These are phyloP conservation scores for Drosophila ustulata DNA, from an alignment of 2,888 invertebrate genomes.

Conservation along the genomic window DNA sequence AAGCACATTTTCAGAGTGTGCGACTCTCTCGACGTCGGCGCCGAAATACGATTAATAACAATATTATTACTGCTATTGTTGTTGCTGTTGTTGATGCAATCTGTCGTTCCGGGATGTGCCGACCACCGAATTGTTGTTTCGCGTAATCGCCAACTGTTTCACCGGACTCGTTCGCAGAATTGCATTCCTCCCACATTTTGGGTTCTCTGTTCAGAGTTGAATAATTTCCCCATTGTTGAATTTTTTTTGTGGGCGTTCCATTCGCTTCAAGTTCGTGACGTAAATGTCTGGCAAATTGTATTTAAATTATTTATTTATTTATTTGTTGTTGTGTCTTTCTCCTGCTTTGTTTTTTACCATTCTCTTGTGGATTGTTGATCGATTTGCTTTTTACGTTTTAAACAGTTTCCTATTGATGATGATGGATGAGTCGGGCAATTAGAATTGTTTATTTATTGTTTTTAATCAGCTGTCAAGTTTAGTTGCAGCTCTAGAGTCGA, in stretches of 20 bases:
- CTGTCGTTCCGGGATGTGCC: slow-evolving; percentile 46
- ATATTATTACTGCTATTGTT: slow-evolving; percentile 16
- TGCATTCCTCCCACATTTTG: slow-evolving; percentile 39
- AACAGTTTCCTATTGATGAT: slow-evolving; percentile 22
- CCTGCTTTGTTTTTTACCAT: slow-evolving; percentile 1
- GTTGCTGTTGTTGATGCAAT: neutral
- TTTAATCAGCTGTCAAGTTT: slow-evolving; percentile 20
- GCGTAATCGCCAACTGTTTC: slow-evolving; percentile 15
- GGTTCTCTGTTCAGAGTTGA: neutral
- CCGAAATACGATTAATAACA: slow-evolving; percentile 22
- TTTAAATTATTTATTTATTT: slow-evolving; percentile 11
- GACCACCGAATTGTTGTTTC: slow-evolving; percentile 31
- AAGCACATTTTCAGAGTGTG: slow-evolving; percentile 15
- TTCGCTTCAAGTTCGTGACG: slow-evolving; percentile 33
- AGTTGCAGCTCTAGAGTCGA: neutral
- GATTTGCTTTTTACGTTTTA: slow-evolving; percentile 31
- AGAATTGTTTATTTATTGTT: slow-evolving; percentile 17
- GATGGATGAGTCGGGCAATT: slow-evolving; percentile 11
- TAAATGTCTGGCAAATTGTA: slow-evolving; percentile 30
- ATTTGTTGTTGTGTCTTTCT: slow-evolving; percentile 1
- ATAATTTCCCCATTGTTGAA: slow-evolving; percentile 10
- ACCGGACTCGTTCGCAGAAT: slow-evolving; percentile 10
- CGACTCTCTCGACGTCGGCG: slow-evolving; percentile 19
- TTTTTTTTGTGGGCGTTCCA: slow-evolving; percentile 49
- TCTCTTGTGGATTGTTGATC: slow-evolving; percentile 20